Percentiles rank a stretch among this genome's conserved stretches.
These are phyloP conservation scores for Arge pagana DNA, from an alignment of 2,888 invertebrate species.

Conservation along the genomic window DNA sequence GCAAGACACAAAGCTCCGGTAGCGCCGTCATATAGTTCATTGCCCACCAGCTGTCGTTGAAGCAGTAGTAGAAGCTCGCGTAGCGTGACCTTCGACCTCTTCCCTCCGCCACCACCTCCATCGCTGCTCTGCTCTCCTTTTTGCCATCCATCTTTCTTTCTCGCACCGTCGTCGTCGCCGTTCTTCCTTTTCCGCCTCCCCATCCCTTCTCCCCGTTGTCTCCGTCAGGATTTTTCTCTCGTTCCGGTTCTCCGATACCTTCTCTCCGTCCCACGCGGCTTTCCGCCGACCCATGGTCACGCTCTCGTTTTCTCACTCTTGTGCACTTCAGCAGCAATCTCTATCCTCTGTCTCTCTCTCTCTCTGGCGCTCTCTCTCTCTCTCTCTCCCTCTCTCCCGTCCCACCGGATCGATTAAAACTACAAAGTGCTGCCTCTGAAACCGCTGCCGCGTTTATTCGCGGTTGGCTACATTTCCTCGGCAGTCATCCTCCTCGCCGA, in stretches of 20 bases:
- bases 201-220: conserved; percentile 33
- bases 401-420: conserved; percentile 54
- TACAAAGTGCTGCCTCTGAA: conserved; percentile 54
- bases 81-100: conserved; percentile 41
- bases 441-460: conserved; percentile 51
- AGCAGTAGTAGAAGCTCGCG: conserved; percentile 54
- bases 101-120: conserved; percentile 37
- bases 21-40: too few species aligned
- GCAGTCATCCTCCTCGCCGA: conserved; percentile 33
- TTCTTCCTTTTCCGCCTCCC: conserved; percentile 30
- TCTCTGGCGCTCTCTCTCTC: conserved; percentile 16
- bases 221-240: conserved; percentile 17
- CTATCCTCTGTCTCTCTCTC: neutral
- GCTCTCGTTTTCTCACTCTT: too few species aligned
- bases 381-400: conserved; percentile 41
- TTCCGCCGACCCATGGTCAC: neutral
- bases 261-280: neutral
- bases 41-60: conserved; percentile 48
- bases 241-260: conserved; percentile 11
- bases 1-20: too few species aligned
- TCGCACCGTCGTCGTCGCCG: conserved; percentile 25
- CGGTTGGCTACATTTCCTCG: conserved; percentile 52
- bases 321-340: too few species aligned
- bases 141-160: conserved; percentile 34
- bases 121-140: conserved; percentile 35